A percentile compares a stretch with the other conserved stretches of the same genome.
phyloP scores from a whole-genome alignment of 1,140 invertebrate species.

The Drosophila setifemur region DNA sequence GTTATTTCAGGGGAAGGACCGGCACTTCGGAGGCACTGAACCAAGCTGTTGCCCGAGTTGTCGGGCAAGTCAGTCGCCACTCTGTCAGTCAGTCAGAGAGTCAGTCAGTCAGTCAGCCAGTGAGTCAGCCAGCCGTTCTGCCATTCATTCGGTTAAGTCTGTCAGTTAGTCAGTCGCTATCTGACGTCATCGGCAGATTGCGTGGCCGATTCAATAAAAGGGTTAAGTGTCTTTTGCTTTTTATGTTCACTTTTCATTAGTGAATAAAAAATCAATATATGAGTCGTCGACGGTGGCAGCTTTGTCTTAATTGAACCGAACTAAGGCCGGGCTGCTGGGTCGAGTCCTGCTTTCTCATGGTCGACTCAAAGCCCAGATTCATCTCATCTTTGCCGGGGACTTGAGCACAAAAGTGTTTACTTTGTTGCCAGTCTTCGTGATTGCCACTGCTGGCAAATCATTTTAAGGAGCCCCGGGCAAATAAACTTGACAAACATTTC shows the following conservation, averaged over 20 bases:
- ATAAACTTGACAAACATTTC: constrained; percentile 53
- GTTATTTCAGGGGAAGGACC: constrained; percentile 31
- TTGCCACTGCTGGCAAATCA: constrained; percentile 11
- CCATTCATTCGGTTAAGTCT: constrained; percentile 8
- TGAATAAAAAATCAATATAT: constrained; percentile 75
- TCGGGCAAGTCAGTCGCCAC: constrained; percentile 32
- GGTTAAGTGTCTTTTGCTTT: constrained; percentile 72
- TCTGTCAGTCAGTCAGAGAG: constrained; percentile 17
- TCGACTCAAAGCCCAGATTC: not conserved
- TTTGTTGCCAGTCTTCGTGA: constrained; percentile 7
- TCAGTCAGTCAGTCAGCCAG: not conserved
- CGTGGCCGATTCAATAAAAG: constrained; percentile 71
- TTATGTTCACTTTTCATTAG: constrained; percentile 80
- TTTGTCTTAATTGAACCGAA: constrained; percentile 36
- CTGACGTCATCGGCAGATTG: constrained; percentile 77
- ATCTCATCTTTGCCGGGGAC: constrained; percentile 13
- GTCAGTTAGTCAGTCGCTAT: constrained; percentile 38
- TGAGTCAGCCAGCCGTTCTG: constrained; percentile 18
- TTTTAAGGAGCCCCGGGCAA: constrained; percentile 15
- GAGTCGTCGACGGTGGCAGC: constrained; percentile 11
- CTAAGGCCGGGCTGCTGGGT: constrained; percentile 17
- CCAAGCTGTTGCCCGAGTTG: constrained; percentile 33
- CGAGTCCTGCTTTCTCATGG: constrained; percentile 14
- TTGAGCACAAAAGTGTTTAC: constrained; percentile 21
- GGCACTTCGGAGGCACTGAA: constrained; percentile 30